Evolutionary conservation across 2,797 vertebrate species (phyloP), one percentile per base, ranked within the genome.

Genomic region (Hybognathus amarus): DNA sequence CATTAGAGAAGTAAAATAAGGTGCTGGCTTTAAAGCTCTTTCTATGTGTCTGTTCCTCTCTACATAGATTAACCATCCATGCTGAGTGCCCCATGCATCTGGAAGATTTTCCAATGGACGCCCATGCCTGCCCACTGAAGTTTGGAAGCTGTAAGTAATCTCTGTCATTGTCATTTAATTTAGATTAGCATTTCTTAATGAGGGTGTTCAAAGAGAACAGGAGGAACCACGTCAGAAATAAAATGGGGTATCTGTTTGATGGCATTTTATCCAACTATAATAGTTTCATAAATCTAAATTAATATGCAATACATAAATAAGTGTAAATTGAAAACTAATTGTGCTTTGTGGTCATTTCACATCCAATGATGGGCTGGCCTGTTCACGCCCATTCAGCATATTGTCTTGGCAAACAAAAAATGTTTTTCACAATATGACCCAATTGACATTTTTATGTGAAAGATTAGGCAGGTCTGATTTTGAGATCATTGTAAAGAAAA

Each of bases 11-110:
- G n/a, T 47, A 71, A 50, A 50, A 71, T 71, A 17, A 30, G 9
- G 30, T 30, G 54, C 36, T 77, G 59, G 66, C 18, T 54, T 30
- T 5, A 50, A 50, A 71, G 24, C 30, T 87, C 45, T 54, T 17
- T 75, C 10, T 54, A 24, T 69, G 45, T 20, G 13, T 71, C 61
- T 67, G 11, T 63, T 27, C n/a, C 30, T 54, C n/a, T 71, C 80
- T 22, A 8, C 40, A 33, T 86, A 99, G 98, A 92, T 92, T 99
- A 89, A 99, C 98, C 13, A 99, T 99, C 87, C 97, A 99, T 15
- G 98, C 98, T 0, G 98, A 99, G 92, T 99, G 98, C 79, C 98
- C 98, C 76, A 99, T 99, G 98, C 98, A 99, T 91, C 94, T 99
- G 92, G 98, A 99, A 91, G 98, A 99, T 88, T 99, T 99, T 92